Base-by-base conservation (phyloP, 2,113 vertebrate species). In the Dendrocopos noguchii region DNA sequence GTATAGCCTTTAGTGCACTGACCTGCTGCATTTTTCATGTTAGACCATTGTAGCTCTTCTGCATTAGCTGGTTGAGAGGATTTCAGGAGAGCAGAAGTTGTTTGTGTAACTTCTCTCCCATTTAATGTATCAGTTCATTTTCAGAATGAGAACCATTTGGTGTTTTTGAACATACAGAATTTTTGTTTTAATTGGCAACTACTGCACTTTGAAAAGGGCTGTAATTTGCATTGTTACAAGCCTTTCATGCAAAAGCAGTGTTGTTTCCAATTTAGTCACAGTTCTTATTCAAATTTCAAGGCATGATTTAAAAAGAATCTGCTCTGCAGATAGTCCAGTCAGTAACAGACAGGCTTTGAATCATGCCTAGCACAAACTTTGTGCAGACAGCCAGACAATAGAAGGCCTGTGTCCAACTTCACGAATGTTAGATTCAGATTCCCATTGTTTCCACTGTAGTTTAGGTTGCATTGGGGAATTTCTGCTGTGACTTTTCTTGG, bases 331-430 rank as follows among this genome's bases (percentile, higher is more conserved):
- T 88, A 96, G 73, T 84, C 71, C 28, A 59, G 33, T 72, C 66
- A 20, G 47, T 89, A 59, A 86, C 29, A 73, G 80, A 67, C 65
- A 84, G 73, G 12, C 34, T 93, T 90, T 95, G 88, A 88, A 47
- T 87, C 57, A 78, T 22, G 52, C 64, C 64, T 71, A 80, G 28
- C 33, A 39, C 52, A 91, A 96, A 95, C 84, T 87, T 85, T 81
- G 71, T 95, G 88, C 88, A 94, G 91, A 47, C 91, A 68, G 67
- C 34, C 80, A 94, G 87, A 96, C 93, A 97, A 96, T 88, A 78
- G 80, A 73, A 95, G 95, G 94, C 81, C 84, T 33, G 7, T 88
- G 73, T 93, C 91, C 92, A 94, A 86, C 77, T 14, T 80, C 66
- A 85, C 76, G 39, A 80, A 80, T 74, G 77, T 79, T 91, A 70